Evolutionary conservation across 1,140 invertebrate species (phyloP), one percentile per base, ranked within the genome.

Genomic region (Acromyrmex charruanus): DNA sequence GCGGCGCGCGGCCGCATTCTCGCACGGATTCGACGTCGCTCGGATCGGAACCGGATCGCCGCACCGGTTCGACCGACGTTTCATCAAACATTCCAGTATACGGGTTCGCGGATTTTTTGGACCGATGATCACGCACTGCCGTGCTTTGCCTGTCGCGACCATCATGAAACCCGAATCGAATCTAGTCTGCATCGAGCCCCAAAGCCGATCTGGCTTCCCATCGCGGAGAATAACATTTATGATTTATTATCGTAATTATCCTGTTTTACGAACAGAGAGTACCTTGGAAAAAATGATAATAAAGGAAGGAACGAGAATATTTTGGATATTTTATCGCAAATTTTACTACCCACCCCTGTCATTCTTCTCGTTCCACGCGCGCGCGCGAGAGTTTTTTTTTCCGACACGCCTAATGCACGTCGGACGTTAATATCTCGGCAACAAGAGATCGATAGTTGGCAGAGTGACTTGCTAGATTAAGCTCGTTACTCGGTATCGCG

Each of bases 401-500:
- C 16, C 25, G 25, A 7, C 55, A 6, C 69, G 39, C n/a, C 66
- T 59, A 74, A 65, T 75, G 53, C 28, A 61, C 49, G 58, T 10
- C 65, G 35, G 51, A 71, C 72, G 55, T 55, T 39, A 44, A 75
- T 81, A 71, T 31, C 51, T 44, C 25, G 25, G 49, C 69, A 61
- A 39, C 66, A 16, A 28, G 44, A 16, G 69, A 75, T 84, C 80
- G 80, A 84, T 84, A 84, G 55, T 21, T 55, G 39, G 39, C 39
- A 28, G 80, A 75, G 69, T 84, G 80, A 84, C 80, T 84, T 84
- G 80, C 69, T 44, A 84, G 80, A 84, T 84, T 84, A 84, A 84
- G 69, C 80, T 84, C 39, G 69, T 84, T 84, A 84, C 80, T 71
- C 77, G 44, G 69, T 75, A 84, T 84, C 80, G 80, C 80, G 69